Conservation (phyloP, 2,113 vertebrate genomes). For the Ptyas mucosa region DNA sequence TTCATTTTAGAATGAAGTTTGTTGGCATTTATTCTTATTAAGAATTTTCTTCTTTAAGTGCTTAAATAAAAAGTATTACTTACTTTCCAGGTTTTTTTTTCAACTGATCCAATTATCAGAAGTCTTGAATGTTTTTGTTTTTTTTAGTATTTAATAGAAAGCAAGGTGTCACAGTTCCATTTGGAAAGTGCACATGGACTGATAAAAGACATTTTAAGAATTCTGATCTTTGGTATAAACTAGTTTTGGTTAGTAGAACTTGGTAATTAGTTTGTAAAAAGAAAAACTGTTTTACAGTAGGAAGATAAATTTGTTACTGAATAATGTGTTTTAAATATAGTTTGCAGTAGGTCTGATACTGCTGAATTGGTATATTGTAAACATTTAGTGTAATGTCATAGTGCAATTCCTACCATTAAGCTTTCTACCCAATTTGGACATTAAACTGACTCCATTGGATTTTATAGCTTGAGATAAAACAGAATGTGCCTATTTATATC, state of each 20-base stretch:
- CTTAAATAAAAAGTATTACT: not conserved
- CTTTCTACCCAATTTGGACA: not conserved
- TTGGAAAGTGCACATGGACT: not conserved
- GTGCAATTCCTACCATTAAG: not conserved
- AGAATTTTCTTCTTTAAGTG: rapidly evolving
- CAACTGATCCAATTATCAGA: not conserved
- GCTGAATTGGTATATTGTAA: not conserved
- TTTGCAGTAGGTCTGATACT: not conserved
- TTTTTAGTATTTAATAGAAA: not conserved
- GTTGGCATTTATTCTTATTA: not conserved
- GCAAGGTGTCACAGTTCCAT: not conserved
- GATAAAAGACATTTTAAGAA: not conserved
- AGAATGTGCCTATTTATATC: not conserved
- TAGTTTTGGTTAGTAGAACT: not conserved
- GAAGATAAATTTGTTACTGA: not conserved
- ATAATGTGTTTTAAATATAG: not conserved
- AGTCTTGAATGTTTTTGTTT: not conserved
- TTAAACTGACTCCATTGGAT: not conserved
- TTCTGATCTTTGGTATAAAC: not conserved
- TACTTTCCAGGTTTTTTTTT: rapidly evolving
- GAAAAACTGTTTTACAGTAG: not conserved
- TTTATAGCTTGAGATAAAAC: not conserved
- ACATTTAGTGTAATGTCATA: not conserved
- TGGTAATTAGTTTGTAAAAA: not conserved
- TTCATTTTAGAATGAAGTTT: not conserved